phyloP scores from a whole-genome alignment of 64 coral and sea anemone species.

The Trachythela sp. region DNA sequence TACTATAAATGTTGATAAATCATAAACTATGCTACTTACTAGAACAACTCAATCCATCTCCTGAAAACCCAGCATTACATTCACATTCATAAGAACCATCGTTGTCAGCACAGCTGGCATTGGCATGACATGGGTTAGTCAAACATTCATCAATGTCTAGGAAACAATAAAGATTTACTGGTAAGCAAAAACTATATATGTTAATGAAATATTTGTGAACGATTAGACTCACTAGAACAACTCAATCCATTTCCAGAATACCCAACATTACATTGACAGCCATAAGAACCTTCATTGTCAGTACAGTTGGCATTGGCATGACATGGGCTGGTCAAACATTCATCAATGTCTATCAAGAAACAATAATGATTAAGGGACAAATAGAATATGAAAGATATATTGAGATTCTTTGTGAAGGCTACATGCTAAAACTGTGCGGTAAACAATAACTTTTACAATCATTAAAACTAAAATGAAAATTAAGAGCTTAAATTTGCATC shows the following conservation, averaged over 20 bases:
- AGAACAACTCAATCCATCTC: background rate
- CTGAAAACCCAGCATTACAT: background rate
- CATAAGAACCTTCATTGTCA: too few relatives aligned
- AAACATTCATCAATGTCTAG: background rate
- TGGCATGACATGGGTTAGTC: background rate
- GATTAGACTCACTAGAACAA: background rate
- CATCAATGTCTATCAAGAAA: too few relatives aligned
- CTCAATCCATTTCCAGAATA: background rate
- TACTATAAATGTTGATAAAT: background rate
- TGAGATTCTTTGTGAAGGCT: too few relatives aligned
- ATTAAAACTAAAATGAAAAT: too few relatives aligned
- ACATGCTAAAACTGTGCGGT: too few relatives aligned
- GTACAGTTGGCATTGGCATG: too few relatives aligned
- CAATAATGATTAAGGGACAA: too few relatives aligned
- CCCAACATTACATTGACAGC: too few relatives aligned
- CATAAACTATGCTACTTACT: too few relatives aligned
- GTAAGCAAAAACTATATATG: background rate
- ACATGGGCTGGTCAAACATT: too few relatives aligned
- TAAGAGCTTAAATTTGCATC: background rate
- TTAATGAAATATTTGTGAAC: background rate
- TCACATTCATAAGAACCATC: background rate
- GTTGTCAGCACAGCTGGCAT: background rate
- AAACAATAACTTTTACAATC: too few relatives aligned
- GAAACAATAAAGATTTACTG: background rate
- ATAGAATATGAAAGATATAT: too few relatives aligned